Conservation (phyloP, 2,888 invertebrate genomes). For the Microplitis manilae region DNA sequence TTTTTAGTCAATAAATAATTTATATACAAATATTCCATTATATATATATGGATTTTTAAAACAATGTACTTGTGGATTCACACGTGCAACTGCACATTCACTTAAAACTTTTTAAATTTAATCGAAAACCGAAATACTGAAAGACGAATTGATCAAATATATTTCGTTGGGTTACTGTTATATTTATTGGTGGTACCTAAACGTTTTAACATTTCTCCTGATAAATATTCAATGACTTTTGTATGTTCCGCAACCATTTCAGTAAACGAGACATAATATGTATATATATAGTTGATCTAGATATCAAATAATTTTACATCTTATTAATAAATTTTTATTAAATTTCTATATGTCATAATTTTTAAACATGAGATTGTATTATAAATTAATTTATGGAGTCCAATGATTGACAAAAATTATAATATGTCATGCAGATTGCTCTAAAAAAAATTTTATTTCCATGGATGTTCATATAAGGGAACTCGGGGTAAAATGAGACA, state of each 20-base stretch:
- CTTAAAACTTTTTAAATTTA: not conserved
- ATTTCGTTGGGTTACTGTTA: not conserved
- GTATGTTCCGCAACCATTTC: not conserved
- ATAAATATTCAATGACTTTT: constrained; percentile 51
- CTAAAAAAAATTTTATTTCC: too few species aligned
- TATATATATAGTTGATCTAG: not conserved
- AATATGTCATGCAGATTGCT: too few species aligned
- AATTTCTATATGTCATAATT: not conserved
- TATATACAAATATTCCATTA: too few species aligned
- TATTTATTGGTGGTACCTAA: not conserved
- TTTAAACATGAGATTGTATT: not conserved
- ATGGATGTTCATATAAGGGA: too few species aligned
- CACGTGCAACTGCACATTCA: not conserved
- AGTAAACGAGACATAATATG: not conserved
- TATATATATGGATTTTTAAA: too few species aligned
- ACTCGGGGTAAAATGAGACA: too few species aligned
- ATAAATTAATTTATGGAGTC: too few species aligned
- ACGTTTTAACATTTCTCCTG: constrained; percentile 48
- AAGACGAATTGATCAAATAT: constrained; percentile 19
- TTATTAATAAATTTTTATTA: not conserved
- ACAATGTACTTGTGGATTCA: not conserved
- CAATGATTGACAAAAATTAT: too few species aligned
- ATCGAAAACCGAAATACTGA: not conserved
- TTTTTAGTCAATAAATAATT: too few species aligned
- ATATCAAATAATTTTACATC: not conserved